phyloP scores from a whole-genome alignment of 2,797 vertebrate species.

The Coregonus suidteri region DNA sequence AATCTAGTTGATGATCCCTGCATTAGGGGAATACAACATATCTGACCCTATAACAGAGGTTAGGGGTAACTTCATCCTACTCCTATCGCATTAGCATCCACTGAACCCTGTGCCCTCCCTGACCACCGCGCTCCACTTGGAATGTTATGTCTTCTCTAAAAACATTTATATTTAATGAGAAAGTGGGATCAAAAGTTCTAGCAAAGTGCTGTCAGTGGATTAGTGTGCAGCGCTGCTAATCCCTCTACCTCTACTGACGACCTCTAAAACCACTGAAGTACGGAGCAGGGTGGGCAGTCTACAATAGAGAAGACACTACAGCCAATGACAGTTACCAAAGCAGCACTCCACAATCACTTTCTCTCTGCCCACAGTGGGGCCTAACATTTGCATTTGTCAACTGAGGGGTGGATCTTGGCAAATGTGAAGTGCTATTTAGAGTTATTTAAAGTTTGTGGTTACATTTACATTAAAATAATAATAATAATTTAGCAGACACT shows the following conservation, averaged over 20 bases:
- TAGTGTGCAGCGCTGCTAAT: conserved; percentile 1
- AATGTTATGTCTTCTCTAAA: background rate
- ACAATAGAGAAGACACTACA: background rate
- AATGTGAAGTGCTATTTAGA: background rate
- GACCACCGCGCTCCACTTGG: background rate
- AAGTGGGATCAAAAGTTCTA: background rate
- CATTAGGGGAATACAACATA: background rate
- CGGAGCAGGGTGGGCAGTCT: background rate
- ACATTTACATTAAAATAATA: no score
- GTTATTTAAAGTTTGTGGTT: no score
- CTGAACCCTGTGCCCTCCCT: background rate
- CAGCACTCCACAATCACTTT: background rate
- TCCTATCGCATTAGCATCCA: background rate
- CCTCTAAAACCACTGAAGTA: background rate
- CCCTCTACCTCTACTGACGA: background rate
- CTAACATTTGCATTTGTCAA: background rate
- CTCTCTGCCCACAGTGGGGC: background rate
- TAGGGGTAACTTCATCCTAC: background rate
- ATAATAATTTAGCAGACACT: no score
- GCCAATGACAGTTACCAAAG: background rate
- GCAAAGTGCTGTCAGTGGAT: background rate
- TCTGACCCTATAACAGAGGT: background rate
- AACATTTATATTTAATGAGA: background rate
- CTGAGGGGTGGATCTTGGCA: background rate
- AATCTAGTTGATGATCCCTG: no score